These are phyloP conservation scores for Helleia helle DNA, from an alignment of 2,888 invertebrate genomes.

Conservation along the genomic window DNA sequence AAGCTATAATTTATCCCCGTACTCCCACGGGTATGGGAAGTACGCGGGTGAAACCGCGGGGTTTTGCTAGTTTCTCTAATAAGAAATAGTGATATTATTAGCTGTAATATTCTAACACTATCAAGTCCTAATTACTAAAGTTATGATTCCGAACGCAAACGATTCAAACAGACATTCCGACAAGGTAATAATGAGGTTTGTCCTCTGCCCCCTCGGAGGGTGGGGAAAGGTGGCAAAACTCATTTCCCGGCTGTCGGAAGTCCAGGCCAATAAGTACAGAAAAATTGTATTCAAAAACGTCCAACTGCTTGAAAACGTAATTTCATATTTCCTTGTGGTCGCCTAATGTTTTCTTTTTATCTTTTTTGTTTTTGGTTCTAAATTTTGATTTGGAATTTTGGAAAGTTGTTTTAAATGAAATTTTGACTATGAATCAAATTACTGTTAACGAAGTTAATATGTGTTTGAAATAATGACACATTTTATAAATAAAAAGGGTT, in stretches of 20 bases:
- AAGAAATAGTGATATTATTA: constrained; percentile 5
- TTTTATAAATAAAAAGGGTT: no score
- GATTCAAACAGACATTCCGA: constrained; percentile 40
- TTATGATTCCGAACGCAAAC: constrained; percentile 14
- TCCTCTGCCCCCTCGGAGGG: constrained; percentile 29
- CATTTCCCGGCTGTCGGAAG: constrained; percentile 64
- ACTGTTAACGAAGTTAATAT: no score
- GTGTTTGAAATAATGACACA: no score
- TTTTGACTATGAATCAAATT: no score
- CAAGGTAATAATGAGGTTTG: constrained; percentile 52
- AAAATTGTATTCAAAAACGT: constrained; percentile 53
- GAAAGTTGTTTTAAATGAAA: no score
- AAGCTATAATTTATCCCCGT: no score
- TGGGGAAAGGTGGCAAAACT: constrained; percentile 39
- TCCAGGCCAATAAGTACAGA: constrained; percentile 54
- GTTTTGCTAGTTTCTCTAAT: no score
- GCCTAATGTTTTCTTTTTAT: constrained; percentile 14
- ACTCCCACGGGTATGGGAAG: no score
- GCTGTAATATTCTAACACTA: not conserved
- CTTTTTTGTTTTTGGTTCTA: no score
- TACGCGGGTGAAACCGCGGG: no score
- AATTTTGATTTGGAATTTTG: no score
- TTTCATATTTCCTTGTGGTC: constrained; percentile 40
- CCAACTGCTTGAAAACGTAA: constrained; percentile 41
- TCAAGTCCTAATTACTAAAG: constrained; percentile 18